Evolutionary conservation across 2,113 vertebrate species (phyloP).

Genomic region (Pangasianodon hypophthalmus): DNA sequence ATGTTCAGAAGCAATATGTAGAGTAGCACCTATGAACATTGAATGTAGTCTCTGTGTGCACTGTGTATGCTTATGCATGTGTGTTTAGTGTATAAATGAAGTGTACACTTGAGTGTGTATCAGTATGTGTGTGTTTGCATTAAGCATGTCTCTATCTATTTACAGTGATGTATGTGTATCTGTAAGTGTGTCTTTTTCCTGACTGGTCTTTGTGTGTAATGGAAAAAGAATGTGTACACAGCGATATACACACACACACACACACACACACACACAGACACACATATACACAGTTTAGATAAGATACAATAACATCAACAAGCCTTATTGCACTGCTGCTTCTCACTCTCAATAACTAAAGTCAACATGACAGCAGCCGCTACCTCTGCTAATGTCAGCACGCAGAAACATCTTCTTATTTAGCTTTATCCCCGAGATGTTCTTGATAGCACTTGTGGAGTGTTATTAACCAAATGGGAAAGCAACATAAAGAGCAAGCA

Average conservation of each 20-base stretch:
- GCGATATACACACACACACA: not conserved
- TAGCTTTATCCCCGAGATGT: not conserved
- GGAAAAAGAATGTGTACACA: conserved; percentile 37
- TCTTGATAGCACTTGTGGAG: not conserved
- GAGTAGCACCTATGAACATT: not conserved
- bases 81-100: not conserved
- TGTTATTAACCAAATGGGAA: conserved; percentile 28
- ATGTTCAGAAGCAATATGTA: not conserved
- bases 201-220: conserved; percentile 13
- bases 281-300: conserved; percentile 47
- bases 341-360: conserved; percentile 32
- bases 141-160: conserved; percentile 5
- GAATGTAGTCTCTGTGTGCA: not conserved
- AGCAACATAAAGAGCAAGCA: conserved; percentile 32
- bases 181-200: conserved; percentile 7
- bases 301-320: conserved; percentile 53
- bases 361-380: conserved; percentile 19
- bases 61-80: not conserved
- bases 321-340: conserved; percentile 32
- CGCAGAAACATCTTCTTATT: not conserved
- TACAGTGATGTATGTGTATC: conserved; percentile 9
- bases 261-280: conserved; percentile 21
- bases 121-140: conserved; percentile 18
- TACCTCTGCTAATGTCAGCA: conserved; percentile 26
- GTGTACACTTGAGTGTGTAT: conserved; percentile 1